phyloP scores from a whole-genome alignment of 2,797 vertebrate species.

The Pseudomugil tenellus region DNA sequence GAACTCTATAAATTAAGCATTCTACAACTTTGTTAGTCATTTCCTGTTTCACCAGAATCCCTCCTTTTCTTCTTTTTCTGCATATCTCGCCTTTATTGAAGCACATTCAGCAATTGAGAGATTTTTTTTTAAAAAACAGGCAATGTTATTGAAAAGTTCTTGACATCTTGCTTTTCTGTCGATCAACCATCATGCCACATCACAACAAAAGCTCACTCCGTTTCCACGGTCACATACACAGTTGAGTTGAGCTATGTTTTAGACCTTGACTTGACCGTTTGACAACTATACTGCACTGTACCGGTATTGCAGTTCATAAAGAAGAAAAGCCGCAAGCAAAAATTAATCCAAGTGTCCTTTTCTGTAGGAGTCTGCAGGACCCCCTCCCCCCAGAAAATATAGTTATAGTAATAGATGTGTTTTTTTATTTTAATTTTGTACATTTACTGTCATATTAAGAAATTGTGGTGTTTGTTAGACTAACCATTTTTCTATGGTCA shows the following conservation, averaged over 20 bases:
- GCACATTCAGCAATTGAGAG: conserved; percentile 26
- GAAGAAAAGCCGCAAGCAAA: background rate
- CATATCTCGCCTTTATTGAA: conserved; percentile 23
- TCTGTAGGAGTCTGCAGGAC: background rate
- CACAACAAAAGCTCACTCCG: background rate
- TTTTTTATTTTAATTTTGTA: background rate
- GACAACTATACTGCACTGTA: background rate
- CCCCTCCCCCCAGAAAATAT: background rate
- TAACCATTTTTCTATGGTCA: background rate
- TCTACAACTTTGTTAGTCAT: conserved; percentile 14
- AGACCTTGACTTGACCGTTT: background rate
- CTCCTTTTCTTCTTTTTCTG: conserved; percentile 15
- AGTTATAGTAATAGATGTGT: background rate
- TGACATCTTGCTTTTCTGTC: conserved; percentile 13
- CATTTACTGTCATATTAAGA: background rate
- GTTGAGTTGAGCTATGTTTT: background rate
- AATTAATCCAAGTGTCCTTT: background rate
- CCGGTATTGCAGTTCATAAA: background rate
- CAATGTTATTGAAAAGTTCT: conserved; percentile 10
- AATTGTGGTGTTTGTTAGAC: background rate
- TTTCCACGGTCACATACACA: background rate
- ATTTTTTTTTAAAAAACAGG: background rate
- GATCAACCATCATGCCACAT: conserved; percentile 24
- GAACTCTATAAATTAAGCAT: background rate
- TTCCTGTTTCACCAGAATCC: background rate